Evolutionary conservation across 2,797 vertebrate genomes (phyloP).

Genomic region (Aythya fuligula): DNA sequence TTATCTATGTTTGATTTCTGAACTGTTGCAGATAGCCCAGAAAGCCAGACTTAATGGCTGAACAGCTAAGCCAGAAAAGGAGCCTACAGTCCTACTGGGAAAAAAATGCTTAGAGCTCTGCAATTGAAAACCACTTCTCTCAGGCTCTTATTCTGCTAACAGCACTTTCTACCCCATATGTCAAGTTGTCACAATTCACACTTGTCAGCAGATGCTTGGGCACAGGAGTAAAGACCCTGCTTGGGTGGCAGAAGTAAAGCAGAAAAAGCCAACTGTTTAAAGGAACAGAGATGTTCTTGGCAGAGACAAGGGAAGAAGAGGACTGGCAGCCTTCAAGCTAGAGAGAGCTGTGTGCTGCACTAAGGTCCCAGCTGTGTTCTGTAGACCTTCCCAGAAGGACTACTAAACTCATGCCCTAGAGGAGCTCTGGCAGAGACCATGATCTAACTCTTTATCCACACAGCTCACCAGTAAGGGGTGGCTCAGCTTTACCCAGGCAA

Average conservation of each 20-base stretch:
- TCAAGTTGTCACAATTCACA: conserved; percentile 26
- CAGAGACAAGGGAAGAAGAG: neutral
- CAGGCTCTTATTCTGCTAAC: neutral
- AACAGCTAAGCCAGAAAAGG: neutral
- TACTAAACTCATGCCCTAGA: neutral
- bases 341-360: neutral
- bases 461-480: neutral
- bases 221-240: neutral
- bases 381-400: neutral
- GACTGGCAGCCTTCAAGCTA: neutral
- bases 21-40: neutral
- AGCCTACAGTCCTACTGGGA: neutral
- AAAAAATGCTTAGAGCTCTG: neutral
- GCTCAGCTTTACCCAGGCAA: neutral
- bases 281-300: conserved; percentile 25
- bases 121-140: conserved; percentile 36
- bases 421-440: neutral
- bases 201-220: conserved; percentile 23
- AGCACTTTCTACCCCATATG: conserved; percentile 20
- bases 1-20: neutral
- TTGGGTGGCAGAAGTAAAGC: conserved; percentile 17
- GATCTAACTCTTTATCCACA: neutral
- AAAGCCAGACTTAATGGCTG: neutral
- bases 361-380: neutral
- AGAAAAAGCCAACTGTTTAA: neutral